Evolutionary conservation across 2,113 vertebrate species (phyloP).

Genomic region (Elephantulus edwardii): DNA sequence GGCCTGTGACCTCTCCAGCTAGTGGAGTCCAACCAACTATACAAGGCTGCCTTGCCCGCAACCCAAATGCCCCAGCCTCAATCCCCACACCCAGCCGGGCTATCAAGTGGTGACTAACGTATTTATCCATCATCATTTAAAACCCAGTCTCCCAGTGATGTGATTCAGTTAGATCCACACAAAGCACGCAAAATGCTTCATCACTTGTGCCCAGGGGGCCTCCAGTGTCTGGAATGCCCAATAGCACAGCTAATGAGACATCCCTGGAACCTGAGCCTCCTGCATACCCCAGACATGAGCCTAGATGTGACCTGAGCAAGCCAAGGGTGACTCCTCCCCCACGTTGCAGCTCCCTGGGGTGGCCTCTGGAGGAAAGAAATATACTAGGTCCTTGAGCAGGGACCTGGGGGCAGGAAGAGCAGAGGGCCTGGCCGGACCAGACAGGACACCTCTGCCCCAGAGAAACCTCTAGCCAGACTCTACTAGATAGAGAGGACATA

Average conservation of each 20-base stretch:
- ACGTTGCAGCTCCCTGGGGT: neutral
- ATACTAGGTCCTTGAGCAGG: neutral
- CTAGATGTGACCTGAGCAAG: too few relatives aligned
- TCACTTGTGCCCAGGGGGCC: slow-evolving; percentile 76
- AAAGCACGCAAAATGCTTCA: too few relatives aligned
- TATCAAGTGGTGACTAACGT: slow-evolving; percentile 49
- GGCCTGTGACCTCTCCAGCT: neutral
- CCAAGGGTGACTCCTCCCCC: too few relatives aligned
- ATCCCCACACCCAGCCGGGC: slow-evolving; percentile 38
- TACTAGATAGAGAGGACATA: accelerated
- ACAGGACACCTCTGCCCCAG: neutral
- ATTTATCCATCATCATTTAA: slow-evolving; percentile 69
- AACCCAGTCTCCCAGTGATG: slow-evolving; percentile 52
- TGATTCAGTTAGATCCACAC: too few relatives aligned
- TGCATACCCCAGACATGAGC: too few relatives aligned
- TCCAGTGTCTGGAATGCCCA: slow-evolving; percentile 69
- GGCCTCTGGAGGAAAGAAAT: neutral
- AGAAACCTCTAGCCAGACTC: neutral
- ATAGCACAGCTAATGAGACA: accelerated
- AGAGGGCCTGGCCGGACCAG: neutral
- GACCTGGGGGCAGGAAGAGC: neutral
- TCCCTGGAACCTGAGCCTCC: accelerated
- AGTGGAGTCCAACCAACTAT: neutral
- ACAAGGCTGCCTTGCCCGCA: neutral
- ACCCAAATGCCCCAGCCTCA: slow-evolving; percentile 43